phyloP scores from a whole-genome alignment of 2,113 vertebrate species.

The Aphyosemion australe region DNA sequence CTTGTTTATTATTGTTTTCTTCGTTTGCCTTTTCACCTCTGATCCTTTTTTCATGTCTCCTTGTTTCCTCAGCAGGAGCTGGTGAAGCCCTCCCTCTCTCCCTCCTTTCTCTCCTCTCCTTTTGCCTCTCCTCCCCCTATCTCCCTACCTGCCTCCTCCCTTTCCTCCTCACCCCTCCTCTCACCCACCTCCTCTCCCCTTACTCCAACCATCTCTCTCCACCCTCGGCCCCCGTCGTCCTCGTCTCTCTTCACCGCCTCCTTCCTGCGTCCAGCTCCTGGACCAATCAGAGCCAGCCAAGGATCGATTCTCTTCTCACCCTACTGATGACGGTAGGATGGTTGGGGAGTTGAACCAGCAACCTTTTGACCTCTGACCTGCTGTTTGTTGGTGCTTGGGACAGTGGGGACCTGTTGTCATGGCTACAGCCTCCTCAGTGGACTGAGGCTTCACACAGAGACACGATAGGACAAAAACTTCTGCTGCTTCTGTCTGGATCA shows the following conservation, averaged over 20 bases:
- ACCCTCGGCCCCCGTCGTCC: constrained; percentile 82
- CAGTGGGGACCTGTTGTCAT: not conserved
- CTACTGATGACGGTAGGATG: constrained; percentile 71
- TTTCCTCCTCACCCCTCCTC: constrained; percentile 83
- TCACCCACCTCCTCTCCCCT: constrained; percentile 79
- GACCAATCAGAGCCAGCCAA: constrained; percentile 87
- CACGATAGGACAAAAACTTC: not conserved
- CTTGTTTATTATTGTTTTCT: not conserved
- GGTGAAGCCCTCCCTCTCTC: constrained; percentile 86
- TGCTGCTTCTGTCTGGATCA: constrained; percentile 4
- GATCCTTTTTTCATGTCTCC: constrained; percentile 31
- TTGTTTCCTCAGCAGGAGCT: constrained; percentile 85
- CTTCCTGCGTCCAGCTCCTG: constrained; percentile 88
- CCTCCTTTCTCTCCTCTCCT: constrained; percentile 84
- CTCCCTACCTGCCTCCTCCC: constrained; percentile 81
- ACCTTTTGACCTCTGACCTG: constrained; percentile 18
- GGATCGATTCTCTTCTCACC: constrained; percentile 92
- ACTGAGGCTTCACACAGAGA: constrained; percentile 15
- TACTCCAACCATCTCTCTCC: constrained; percentile 84
- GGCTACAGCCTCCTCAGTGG: constrained; percentile 19
- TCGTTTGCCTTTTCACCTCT: not conserved
- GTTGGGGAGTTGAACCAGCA: not conserved
- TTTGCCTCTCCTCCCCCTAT: constrained; percentile 81
- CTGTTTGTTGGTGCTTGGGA: constrained; percentile 14
- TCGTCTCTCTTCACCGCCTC: constrained; percentile 88